A percentile compares a stretch with the other conserved stretches of the same genome.
phyloP scores from a whole-genome alignment of 2,113 vertebrate genomes.

The Tapirus terrestris region DNA sequence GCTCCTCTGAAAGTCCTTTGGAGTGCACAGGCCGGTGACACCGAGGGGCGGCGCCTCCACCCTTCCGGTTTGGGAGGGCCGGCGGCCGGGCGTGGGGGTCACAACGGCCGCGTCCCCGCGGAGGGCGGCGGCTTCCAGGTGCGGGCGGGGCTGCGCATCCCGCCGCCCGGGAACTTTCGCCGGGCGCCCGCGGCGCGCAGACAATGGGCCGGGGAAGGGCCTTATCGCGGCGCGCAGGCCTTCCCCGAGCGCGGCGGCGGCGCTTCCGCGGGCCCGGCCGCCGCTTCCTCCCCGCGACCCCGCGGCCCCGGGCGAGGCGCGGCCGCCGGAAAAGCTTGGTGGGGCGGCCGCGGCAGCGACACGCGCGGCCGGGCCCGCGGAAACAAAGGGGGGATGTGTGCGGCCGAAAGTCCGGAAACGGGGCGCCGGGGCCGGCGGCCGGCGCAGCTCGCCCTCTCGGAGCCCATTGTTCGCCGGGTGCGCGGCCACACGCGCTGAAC shows the following conservation, averaged over 20 bases:
- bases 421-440: slow-evolving; percentile 78
- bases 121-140: slow-evolving; percentile 31
- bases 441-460: slow-evolving; percentile 83
- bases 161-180: slow-evolving; percentile 64
- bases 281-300: slow-evolving; percentile 65
- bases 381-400: slow-evolving; percentile 91
- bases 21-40: neutral
- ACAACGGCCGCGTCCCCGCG: neutral
- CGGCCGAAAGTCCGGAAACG: slow-evolving; percentile 86
- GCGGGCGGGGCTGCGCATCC: neutral
- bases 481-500: slow-evolving; percentile 63
- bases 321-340: slow-evolving; percentile 82
- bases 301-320: slow-evolving; percentile 82
- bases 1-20: neutral
- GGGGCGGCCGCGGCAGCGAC: slow-evolving; percentile 82
- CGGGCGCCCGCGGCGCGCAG: slow-evolving; percentile 42
- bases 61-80: neutral
- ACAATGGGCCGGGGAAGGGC: slow-evolving; percentile 83
- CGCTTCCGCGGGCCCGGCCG: slow-evolving; percentile 43
- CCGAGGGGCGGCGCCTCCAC: neutral
- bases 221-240: slow-evolving; percentile 90
- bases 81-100: neutral
- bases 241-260: slow-evolving; percentile 86
- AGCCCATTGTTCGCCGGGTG: slow-evolving; percentile 93
- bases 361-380: slow-evolving; percentile 83